These are phyloP conservation scores for Eupeodes corollae DNA, from an alignment of 1,140 invertebrate genomes.

Conservation along the genomic window DNA sequence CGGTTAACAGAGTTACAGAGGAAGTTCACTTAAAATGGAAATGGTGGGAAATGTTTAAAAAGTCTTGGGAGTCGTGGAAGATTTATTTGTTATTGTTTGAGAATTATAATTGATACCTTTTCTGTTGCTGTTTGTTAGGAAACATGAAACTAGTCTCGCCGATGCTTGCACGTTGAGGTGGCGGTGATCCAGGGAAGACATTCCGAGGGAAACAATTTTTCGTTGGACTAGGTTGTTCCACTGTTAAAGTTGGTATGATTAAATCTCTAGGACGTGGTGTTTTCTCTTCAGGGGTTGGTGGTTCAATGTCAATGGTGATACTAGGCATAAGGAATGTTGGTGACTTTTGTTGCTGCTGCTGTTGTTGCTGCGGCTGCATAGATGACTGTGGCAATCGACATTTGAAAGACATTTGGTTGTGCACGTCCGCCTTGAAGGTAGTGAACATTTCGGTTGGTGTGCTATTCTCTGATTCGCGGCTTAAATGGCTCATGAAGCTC, in stretches of 20 bases:
- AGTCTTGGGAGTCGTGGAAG: not conserved
- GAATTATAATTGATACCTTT: constrained; percentile 12
- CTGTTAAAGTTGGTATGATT: constrained; percentile 49
- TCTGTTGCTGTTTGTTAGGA: constrained; percentile 27
- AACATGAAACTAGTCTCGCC: constrained; percentile 36
- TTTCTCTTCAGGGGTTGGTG: constrained; percentile 37
- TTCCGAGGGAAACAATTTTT: constrained; percentile 29
- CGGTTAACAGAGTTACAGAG: too few species aligned
- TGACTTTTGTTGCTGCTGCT: not conserved
- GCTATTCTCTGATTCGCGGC: not conserved
- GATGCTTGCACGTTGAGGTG: constrained; percentile 43
- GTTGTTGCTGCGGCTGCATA: not conserved
- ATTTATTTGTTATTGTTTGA: not conserved
- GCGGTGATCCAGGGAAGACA: constrained; percentile 46
- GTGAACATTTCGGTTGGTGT: too few species aligned
- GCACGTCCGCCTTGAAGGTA: too few species aligned
- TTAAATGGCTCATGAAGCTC: not conserved
- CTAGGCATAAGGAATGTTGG: constrained; percentile 1
- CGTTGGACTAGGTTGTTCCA: constrained; percentile 50
- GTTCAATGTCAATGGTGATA: constrained; percentile 19
- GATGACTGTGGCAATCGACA: too few species aligned
- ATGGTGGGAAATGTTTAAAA: too few species aligned
- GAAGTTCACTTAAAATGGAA: too few species aligned
- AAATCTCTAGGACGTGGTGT: constrained; percentile 27
- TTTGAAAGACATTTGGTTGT: too few species aligned